Conservation (phyloP, 2,113 vertebrate genomes). For the Bujurquina vittata region DNA sequence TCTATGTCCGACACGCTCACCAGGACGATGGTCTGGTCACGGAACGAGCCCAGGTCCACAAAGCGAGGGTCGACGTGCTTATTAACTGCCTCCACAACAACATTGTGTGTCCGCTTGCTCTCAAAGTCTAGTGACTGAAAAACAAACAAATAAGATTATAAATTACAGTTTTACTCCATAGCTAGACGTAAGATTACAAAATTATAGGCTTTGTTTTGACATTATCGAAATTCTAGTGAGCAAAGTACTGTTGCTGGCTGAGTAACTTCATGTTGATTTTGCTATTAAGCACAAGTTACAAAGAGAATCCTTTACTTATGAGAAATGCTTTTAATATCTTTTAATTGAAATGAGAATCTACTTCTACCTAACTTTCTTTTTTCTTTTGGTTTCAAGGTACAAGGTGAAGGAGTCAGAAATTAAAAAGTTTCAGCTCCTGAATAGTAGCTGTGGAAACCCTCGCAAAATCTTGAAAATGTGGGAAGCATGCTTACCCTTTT, state of each 20-base stretch:
- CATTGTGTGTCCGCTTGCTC: constrained; percentile 89
- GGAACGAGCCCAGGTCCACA: constrained; percentile 91
- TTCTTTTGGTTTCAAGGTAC: neutral
- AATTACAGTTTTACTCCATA: too few species aligned
- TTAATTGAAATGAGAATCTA: neutral
- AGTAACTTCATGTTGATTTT: neutral
- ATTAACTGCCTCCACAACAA: constrained; percentile 95
- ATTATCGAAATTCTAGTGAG: neutral
- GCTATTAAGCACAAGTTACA: neutral
- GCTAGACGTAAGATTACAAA: neutral
- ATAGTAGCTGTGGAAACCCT: neutral
- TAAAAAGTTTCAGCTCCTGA: neutral
- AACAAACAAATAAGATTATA: neutral
- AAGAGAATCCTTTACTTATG: neutral
- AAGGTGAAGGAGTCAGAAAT: neutral
- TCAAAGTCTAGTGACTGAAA: constrained; percentile 93
- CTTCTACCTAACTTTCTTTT: neutral
- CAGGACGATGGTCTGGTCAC: constrained; percentile 93
- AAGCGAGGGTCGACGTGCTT: constrained; percentile 95
- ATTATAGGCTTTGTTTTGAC: neutral
- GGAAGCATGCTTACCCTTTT: neutral
- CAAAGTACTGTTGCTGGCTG: neutral
- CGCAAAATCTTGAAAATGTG: neutral
- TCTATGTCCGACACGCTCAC: constrained; percentile 91
- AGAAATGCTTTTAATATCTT: neutral